These are phyloP conservation scores for Dromius quadrimaculatus DNA, from an alignment of 2,888 invertebrate species.

Conservation along the genomic window DNA sequence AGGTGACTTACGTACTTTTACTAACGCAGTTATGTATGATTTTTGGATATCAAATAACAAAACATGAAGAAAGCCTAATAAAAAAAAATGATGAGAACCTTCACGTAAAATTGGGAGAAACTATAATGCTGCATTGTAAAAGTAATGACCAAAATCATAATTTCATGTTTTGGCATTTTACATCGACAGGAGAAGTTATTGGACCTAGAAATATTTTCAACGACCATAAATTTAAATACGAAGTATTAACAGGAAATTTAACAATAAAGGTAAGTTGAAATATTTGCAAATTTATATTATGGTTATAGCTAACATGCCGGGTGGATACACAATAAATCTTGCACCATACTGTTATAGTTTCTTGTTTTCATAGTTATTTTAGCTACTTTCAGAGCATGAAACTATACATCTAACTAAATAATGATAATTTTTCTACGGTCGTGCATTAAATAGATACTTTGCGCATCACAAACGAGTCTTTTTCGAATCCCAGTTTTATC, in stretches of 20 bases:
- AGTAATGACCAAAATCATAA: constrained; percentile 76
- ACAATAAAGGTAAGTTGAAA: constrained; percentile 74
- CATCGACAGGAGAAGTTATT: constrained; percentile 69
- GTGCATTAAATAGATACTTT: no score
- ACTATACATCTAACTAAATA: no score
- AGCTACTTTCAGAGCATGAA: no score
- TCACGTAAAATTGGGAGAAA: constrained; percentile 72
- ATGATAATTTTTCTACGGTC: no score
- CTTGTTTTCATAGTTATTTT: no score
- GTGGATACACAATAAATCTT: no score
- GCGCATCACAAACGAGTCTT: no score
- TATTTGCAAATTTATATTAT: neutral
- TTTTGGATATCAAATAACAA: neutral
- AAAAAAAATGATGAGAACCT: constrained; percentile 51
- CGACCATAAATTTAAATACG: constrained; percentile 75
- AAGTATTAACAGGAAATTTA: constrained; percentile 76
- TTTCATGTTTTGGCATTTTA: constrained; percentile 77
- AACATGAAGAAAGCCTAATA: constrained; percentile 12
- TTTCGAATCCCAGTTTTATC: no score
- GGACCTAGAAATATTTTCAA: constrained; percentile 74
- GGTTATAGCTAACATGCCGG: no score
- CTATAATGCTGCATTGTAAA: constrained; percentile 72
- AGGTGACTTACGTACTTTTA: constrained; percentile 32
- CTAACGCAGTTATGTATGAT: neutral
- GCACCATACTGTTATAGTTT: no score